A percentile compares a stretch with the other conserved stretches of the same genome.
Conservation (phyloP, 2,113 vertebrate species). For the Cercopithecus mona region DNA sequence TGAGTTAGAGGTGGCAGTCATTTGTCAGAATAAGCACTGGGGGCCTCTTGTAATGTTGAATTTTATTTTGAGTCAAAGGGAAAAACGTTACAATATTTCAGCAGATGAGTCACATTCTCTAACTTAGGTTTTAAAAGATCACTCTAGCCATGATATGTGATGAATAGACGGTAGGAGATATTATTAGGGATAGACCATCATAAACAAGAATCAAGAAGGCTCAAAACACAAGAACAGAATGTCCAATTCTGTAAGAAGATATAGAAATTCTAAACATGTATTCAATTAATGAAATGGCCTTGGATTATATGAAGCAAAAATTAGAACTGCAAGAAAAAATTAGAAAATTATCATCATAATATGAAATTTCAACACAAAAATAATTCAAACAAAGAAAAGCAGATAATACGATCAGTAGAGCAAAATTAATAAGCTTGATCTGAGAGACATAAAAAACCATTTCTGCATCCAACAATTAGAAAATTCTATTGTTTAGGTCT, state of each 20-base stretch:
- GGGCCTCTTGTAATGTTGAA: neutral
- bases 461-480: neutral
- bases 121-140: neutral
- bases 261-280: neutral
- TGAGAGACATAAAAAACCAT: neutral
- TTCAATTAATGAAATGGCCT: neutral
- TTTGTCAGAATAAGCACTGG: neutral
- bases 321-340: neutral
- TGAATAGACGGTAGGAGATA: neutral
- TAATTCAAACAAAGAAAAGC: neutral
- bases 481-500: neutral
- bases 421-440: neutral
- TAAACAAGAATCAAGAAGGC: neutral
- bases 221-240: neutral
- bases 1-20: neutral
- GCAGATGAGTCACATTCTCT: neutral
- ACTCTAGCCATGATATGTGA: neutral
- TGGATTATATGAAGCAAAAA: neutral
- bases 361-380: neutral
- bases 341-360: neutral
- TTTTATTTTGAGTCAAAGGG: neutral
- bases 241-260: neutral
- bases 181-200: neutral
- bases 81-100: neutral
- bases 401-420: neutral